Evolutionary conservation across 2,888 invertebrate species (phyloP), one percentile per base, ranked within the genome.

Genomic region (Drosophila dives): DNA sequence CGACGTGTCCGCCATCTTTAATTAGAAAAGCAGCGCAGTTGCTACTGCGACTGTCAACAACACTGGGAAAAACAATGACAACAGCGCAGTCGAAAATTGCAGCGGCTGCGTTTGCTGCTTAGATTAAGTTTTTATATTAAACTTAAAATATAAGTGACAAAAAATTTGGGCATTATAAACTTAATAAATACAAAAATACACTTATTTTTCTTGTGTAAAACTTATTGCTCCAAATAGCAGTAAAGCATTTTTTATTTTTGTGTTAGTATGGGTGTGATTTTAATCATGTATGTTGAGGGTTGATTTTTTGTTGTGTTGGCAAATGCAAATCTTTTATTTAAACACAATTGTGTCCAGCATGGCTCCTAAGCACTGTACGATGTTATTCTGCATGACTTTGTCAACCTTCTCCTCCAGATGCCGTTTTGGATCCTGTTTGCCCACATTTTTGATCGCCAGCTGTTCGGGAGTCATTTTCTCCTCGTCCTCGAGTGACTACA

Each of bases 401-500:
- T 99, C 98, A 26, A 99, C 99, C 94, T 99, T 98, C 93, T 99
- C 99, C 93, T 99, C 99, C 93, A 99, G 95, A 95, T 99, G 99
- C 84, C 99, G 95, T 94, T 99, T 99, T 29, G 99, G 99, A 93
- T 99, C 99, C 93, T 98, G 97, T 93, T 98, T 99, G 63, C 99
- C 99, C 72, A 99, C 99, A 94, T 99, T 99, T 93, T 99, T 99
- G 91, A 99, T 99, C 26, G 99, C 99, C 93, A 99, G 94, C 93
- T 99, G 99, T 93, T 99, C 99, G 1, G 99, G 98, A 5, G 99
- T 99, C 99, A 99, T 99, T 93, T 98, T 99, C 91, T 99, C 99
- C 93, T 99, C 99, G 89, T 99, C 99, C 93, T 99, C 99, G 72
- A 99, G 94, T 10, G 99, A 98, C 93, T 93, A 45, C 11, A 90